These are phyloP conservation scores for Dufourea novaeangliae DNA, from an alignment of 1,140 invertebrate species.

Conservation along the genomic window DNA sequence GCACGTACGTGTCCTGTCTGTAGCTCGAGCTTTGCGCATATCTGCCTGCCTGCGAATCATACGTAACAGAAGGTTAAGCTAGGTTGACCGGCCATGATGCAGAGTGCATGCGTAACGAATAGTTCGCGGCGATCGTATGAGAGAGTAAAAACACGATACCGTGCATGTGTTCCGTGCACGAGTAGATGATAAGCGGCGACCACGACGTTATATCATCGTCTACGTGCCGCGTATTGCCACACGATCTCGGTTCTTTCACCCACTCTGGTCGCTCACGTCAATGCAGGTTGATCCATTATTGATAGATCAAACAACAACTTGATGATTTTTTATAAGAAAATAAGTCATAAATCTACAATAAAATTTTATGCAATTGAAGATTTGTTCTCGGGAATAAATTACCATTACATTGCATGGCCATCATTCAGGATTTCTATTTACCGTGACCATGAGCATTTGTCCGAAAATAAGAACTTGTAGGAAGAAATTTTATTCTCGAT, in stretches of 20 bases:
- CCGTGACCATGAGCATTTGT: no score
- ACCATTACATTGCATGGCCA: no score
- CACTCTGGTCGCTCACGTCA: constrained; percentile 14
- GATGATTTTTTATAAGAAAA: no score
- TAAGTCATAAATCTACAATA: no score
- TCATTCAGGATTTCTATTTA: no score
- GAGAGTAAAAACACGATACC: constrained; percentile 17
- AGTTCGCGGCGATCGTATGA: constrained; percentile 31
- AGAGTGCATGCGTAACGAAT: constrained; percentile 52
- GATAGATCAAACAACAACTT: not conserved
- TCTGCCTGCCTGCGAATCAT: not conserved
- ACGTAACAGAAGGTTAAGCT: constrained; percentile 45
- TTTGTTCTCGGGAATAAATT: no score
- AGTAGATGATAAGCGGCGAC: constrained; percentile 42
- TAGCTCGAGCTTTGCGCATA: not conserved
- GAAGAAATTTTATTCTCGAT: no score
- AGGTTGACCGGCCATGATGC: constrained; percentile 46
- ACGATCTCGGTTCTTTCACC: constrained; percentile 49
- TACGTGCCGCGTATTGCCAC: constrained; percentile 19
- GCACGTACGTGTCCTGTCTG: not conserved
- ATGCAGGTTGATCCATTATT: no score
- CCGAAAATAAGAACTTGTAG: no score
- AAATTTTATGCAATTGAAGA: no score
- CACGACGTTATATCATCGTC: constrained; percentile 53
- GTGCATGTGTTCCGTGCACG: constrained; percentile 25